Conservation (phyloP, 2,797 vertebrate genomes). For the Coccyzus lansbergi region DNA sequence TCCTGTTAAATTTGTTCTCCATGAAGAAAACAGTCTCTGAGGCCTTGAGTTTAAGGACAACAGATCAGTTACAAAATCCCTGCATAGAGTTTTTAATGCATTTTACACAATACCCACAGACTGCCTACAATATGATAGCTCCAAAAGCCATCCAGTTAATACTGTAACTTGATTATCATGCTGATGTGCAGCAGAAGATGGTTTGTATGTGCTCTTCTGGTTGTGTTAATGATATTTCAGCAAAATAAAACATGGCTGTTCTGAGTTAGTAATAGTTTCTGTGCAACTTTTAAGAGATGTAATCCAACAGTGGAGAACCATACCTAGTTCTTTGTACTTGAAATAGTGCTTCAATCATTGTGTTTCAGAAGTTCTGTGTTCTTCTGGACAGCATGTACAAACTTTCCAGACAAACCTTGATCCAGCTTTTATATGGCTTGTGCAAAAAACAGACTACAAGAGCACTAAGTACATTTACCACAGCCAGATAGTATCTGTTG, state of each 20-base stretch:
- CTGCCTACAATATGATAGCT: neutral
- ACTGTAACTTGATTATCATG: neutral
- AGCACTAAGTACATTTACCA: accelerated
- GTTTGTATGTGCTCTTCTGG: neutral
- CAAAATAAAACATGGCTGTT: neutral
- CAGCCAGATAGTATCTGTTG: neutral
- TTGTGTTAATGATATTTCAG: neutral
- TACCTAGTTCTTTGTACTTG: neutral
- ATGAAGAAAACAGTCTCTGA: neutral
- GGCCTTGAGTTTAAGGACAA: neutral
- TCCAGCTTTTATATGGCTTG: neutral
- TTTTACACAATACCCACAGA: accelerated
- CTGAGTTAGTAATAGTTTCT: neutral
- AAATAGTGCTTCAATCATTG: neutral
- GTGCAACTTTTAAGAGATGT: neutral
- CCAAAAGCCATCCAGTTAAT: neutral
- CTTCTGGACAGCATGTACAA: accelerated
- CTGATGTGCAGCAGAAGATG: neutral
- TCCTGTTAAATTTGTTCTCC: neutral
- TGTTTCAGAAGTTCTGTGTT: neutral
- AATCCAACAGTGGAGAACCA: neutral
- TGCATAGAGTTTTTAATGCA: neutral
- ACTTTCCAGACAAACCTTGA: neutral
- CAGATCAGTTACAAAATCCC: neutral
- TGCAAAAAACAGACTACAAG: neutral